Evolutionary conservation across 2,888 invertebrate species (phyloP).

Genomic region (Erebia palarica): DNA sequence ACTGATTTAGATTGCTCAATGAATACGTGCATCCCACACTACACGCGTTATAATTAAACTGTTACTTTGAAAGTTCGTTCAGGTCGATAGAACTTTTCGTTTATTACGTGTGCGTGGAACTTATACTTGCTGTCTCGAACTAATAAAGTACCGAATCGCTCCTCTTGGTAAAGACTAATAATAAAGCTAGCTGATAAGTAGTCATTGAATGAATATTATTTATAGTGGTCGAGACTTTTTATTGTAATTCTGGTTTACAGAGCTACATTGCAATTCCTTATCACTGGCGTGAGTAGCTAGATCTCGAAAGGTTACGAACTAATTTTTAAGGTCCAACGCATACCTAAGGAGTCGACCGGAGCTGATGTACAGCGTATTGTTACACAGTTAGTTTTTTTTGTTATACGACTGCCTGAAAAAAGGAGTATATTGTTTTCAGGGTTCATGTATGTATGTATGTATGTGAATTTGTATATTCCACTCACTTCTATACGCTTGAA

Average conservation of each 20-base stretch:
- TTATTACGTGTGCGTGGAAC: slow-evolving; percentile 31
- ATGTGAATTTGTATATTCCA: too few species aligned
- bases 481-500: too few species aligned
- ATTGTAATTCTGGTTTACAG: neutral
- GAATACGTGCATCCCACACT: slow-evolving; percentile 41
- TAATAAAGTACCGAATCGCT: slow-evolving; percentile 38
- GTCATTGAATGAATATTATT: neutral
- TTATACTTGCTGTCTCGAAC: slow-evolving; percentile 31
- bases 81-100: slow-evolving; percentile 37
- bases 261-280: too few species aligned
- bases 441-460: too few species aligned
- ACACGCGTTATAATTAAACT: slow-evolving; percentile 39
- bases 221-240: neutral
- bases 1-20: slow-evolving; percentile 57
- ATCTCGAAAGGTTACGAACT: too few species aligned
- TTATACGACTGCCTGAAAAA: too few species aligned
- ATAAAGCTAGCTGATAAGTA: slow-evolving; percentile 20
- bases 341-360: too few species aligned
- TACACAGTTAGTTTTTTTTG: too few species aligned
- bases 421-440: too few species aligned
- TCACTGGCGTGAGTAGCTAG: too few species aligned
- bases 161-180: slow-evolving; percentile 35
- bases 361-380: too few species aligned
- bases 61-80: slow-evolving; percentile 30
- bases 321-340: too few species aligned